Evolutionary conservation across 2,888 invertebrate species (phyloP).

Genomic region (Mythimna loreyi): DNA sequence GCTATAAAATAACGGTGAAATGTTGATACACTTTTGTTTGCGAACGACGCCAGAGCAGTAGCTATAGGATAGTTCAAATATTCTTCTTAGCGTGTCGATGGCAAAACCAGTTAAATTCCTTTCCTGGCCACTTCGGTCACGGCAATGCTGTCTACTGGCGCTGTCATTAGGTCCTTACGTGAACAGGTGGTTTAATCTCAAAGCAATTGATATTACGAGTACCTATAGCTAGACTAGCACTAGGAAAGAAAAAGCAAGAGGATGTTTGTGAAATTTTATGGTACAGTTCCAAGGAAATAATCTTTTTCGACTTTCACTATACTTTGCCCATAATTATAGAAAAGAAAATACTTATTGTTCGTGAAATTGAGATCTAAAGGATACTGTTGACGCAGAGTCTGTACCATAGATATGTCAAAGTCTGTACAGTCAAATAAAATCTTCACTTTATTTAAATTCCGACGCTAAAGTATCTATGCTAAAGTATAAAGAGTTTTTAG

Average conservation of each 20-base stretch:
- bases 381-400: no score
- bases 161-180: no score
- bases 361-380: no score
- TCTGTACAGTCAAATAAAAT: background rate
- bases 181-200: no score
- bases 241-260: background rate
- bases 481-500: background rate
- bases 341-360: no score
- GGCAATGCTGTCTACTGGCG: no score
- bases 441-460: background rate
- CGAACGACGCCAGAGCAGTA: conserved; percentile 30
- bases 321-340: background rate
- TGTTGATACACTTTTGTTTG: conserved; percentile 63
- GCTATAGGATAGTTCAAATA: conserved; percentile 27
- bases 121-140: no score
- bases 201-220: background rate
- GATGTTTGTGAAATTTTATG: background rate
- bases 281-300: background rate
- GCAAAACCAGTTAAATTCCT: no score
- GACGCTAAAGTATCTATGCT: no score
- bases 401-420: no score
- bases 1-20: conserved; percentile 71
- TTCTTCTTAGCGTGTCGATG: no score
- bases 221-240: background rate
- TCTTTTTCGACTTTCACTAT: background rate